Evolutionary conservation across 2,113 vertebrate genomes (phyloP).

Genomic region (Alethe castanea): DNA sequence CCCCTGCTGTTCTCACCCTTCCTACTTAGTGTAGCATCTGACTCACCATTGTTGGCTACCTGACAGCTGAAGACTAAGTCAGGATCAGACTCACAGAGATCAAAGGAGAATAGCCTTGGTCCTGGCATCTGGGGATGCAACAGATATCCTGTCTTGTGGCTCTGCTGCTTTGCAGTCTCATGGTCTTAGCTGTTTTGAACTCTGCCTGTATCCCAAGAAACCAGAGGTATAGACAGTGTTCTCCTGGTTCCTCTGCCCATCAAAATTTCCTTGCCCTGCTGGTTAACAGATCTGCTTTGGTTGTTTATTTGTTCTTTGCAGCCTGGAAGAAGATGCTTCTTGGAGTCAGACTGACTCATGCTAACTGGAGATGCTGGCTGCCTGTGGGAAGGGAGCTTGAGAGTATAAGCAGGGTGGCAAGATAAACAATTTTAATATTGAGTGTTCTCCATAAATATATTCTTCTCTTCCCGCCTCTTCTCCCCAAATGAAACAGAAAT

Average conservation of each 20-base stretch:
- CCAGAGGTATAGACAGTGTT: not conserved
- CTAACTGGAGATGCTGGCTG: not conserved
- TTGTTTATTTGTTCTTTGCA: not conserved
- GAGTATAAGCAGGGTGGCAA: not conserved
- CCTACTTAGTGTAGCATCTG: not conserved
- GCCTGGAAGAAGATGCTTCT: not conserved
- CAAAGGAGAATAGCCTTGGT: constrained; percentile 15
- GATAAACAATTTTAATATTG: not conserved
- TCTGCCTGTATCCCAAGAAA: not conserved
- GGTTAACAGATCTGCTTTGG: not conserved
- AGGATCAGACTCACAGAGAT: constrained; percentile 1
- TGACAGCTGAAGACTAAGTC: constrained; percentile 9
- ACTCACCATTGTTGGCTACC: constrained; percentile 23
- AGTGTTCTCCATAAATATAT: not conserved
- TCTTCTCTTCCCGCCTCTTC: not conserved
- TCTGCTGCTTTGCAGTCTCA: not conserved
- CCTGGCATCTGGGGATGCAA: not conserved
- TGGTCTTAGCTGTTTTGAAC: constrained; percentile 8
- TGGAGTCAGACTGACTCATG: not conserved
- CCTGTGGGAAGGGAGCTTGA: not conserved
- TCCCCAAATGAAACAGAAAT: not conserved
- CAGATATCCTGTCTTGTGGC: not conserved
- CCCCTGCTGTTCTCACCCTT: not conserved
- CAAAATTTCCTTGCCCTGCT: not conserved
- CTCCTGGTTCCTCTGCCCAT: not conserved